Evolutionary conservation across 1,140 invertebrate genomes (phyloP), one percentile per base, ranked within the genome.

Genomic region (Drosophila parvula): DNA sequence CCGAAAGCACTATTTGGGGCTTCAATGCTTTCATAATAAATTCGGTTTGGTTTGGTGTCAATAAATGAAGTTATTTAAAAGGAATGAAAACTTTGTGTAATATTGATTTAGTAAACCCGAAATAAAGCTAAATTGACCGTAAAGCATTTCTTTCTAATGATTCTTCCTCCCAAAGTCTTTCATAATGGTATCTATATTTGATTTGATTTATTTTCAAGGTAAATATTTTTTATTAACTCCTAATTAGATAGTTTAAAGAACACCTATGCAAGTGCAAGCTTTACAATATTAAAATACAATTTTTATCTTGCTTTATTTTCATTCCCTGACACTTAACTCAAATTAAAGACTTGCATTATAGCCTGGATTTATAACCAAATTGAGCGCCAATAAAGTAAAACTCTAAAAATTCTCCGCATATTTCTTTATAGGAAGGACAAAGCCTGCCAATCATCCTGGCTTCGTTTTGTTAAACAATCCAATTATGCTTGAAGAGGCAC

Each of bases 391-490:
- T 18, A 51, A 51, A 51, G 48, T 51, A 34, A 0, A 34, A 51
- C 48, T 32, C n/a, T 11, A 11, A 5, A 34, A 22, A 7, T 7
- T 34, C 6, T 16, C 27, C 3, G 10, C 16, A 51, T 43, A 34
- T 10, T 14, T 16, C 16, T 40, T 12, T 16, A 9, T 9, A 32
- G 7, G 16, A 14, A 50, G 40, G n/a, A 84, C 67, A 77, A 78
- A 43, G 56, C 43, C 63, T 48, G 68, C 30, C 60, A 86, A 85
- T 88, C 83, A 70, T 88, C 60, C 68, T 74, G 77, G 68, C 76
- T 83, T 78, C 48, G 60, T 70, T 68, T 83, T 68, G 74, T 64
- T 88, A 78, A 76, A 81, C 80, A 88, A 88, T 84, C 74, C 80
- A 89, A 88, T 88, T 88, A 70, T 69, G 77, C 56, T 79, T 63